These are phyloP conservation scores for Keiferia lycopersicella DNA, from an alignment of 2,888 invertebrate species.

Conservation along the genomic window DNA sequence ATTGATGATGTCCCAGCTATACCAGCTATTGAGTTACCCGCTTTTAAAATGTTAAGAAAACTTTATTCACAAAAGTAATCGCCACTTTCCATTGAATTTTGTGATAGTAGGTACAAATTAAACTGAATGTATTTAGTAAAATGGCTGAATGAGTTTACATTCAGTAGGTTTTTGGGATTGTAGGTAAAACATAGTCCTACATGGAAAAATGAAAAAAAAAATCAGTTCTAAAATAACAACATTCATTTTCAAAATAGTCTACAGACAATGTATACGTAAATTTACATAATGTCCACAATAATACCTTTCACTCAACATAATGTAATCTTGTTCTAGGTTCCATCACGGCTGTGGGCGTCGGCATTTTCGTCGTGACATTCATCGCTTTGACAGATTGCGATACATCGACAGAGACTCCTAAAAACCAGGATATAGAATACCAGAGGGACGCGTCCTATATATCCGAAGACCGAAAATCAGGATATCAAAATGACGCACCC, in stretches of 20 bases:
- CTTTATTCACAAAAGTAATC: slow-evolving; percentile 46
- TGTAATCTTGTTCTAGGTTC: slow-evolving; percentile 62
- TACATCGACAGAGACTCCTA: slow-evolving; percentile 51
- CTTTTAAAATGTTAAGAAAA: slow-evolving; percentile 49
- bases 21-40: slow-evolving; percentile 42
- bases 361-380: slow-evolving; percentile 50
- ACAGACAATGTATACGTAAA: too few relatives aligned
- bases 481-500: too few relatives aligned
- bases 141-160: too few relatives aligned
- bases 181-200: too few relatives aligned
- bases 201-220: too few relatives aligned
- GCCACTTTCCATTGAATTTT: slow-evolving; percentile 4
- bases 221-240: too few relatives aligned
- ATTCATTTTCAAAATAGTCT: too few relatives aligned
- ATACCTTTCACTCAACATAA: slow-evolving; percentile 1
- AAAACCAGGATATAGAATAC: slow-evolving; percentile 33
- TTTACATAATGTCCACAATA: too few relatives aligned
- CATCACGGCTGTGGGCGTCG: slow-evolving; percentile 52
- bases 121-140: neutral
- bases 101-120: neutral
- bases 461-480: neutral
- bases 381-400: slow-evolving; percentile 63
- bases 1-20: slow-evolving; percentile 57
- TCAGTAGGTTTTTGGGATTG: too few relatives aligned
- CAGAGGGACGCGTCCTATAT: slow-evolving; percentile 48